Evolutionary conservation across 2,888 invertebrate genomes (phyloP), one percentile per base, ranked within the genome.

Genomic region (Parochlus steinenii): DNA sequence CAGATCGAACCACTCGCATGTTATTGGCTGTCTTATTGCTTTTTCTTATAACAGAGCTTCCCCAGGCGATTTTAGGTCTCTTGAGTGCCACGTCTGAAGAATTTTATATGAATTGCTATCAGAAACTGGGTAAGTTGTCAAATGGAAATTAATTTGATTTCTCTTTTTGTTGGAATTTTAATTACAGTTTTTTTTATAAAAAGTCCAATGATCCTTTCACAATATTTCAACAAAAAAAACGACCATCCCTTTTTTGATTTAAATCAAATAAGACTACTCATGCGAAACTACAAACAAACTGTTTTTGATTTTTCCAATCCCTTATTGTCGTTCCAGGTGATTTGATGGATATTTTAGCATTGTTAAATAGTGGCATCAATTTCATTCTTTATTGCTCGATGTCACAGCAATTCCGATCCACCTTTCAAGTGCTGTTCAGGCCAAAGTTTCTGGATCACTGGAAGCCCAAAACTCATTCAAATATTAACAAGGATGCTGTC

Each of bases 371-470:
- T 18, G 82, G 87, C 24, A 82, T 90, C 47, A 92, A 92, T 62
- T 92, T 92, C 62, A 82, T 90, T 43, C 67, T 92, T 38, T 92
- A 92, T 63, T 90, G 89, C 62, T 74, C 82, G 44, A 92, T 92
- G 92, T 87, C 86, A 45, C 69, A 81, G 23, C 90, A 90, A 62
- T 92, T 92, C 59, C 70, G 92, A 10, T 68, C 66, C 42, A 81
- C 81, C 2, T 83, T 83, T 52, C 70, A 71, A 22, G 63, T 76
- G 43, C 65, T 86, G 20, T 89, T 89, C 52, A 63, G 69, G 32
- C 74, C 77, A 37, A 61, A 71, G 45, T 58, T 71, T 42, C 47
- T 71, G 24, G 61, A 63, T 45, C 50, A 50, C 38, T 59, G 58
- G 60, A 37, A 56, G 42, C 56, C 56, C n/a, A n/a, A n/a, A n/a